Percentiles rank a stretch among this genome's conserved stretches.
phyloP scores from a whole-genome alignment of 2,797 vertebrate genomes.

The Peromyscus aztecus region DNA sequence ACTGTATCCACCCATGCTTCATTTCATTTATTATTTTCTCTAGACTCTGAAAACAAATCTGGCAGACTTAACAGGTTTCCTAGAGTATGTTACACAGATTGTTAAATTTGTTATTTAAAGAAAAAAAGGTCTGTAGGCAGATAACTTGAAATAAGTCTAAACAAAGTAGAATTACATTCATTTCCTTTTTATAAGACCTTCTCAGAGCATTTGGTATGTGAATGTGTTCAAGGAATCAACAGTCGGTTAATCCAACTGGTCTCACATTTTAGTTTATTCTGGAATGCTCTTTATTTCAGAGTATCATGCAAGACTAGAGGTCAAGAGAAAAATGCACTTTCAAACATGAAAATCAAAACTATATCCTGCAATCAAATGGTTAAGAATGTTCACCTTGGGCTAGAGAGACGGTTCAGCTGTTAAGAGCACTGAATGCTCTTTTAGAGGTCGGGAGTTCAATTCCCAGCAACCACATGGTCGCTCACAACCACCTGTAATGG shows the following conservation, averaged over 20 bases:
- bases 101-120: constrained; percentile 55
- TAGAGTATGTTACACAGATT: background rate
- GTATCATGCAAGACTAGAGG: background rate
- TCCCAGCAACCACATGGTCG: no score
- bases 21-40: constrained; percentile 10
- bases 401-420: no score
- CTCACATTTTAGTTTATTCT: constrained; percentile 1
- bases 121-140: background rate
- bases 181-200: constrained; percentile 29
- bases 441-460: no score
- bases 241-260: background rate
- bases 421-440: no score
- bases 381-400: background rate
- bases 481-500: no score
- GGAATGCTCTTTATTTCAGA: background rate
- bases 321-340: background rate
- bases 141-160: constrained; percentile 49
- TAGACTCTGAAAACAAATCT: background rate
- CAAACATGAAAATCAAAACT: background rate
- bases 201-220: constrained; percentile 21
- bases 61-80: background rate
- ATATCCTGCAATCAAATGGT: background rate
- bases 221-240: constrained; percentile 5
- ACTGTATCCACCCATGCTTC: background rate
- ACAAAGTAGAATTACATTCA: background rate